phyloP scores from a whole-genome alignment of 2,113 vertebrate species.

The Rhegmatorhina hoffmannsi region DNA sequence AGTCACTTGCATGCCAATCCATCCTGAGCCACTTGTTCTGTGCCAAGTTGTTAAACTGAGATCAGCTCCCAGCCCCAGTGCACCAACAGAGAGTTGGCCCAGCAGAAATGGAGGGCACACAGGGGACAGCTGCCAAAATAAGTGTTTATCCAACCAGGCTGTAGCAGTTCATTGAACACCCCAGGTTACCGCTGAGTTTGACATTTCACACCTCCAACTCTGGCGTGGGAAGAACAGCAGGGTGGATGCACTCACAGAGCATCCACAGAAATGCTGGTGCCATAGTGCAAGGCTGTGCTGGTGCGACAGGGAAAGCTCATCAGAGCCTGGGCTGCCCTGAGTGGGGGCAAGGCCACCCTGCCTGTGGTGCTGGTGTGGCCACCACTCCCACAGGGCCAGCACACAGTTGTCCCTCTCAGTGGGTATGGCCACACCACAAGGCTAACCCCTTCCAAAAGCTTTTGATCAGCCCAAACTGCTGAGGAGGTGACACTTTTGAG shows the following conservation, averaged over 20 bases:
- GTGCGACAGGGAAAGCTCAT: neutral
- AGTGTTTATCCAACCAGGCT: neutral
- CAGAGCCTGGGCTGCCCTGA: neutral
- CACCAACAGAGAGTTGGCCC: neutral
- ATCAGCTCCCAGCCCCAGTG: neutral
- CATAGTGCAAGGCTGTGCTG: neutral
- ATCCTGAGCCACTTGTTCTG: neutral
- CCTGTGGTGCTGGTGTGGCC: neutral
- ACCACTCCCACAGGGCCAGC: neutral
- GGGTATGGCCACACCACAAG: accelerated
- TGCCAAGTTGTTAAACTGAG: neutral
- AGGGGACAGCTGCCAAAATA: neutral
- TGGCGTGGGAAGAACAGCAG: too few relatives aligned
- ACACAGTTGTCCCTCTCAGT: neutral
- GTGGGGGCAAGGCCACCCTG: neutral
- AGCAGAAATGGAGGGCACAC: neutral
- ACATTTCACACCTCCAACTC: neutral
- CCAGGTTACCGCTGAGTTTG: too few relatives aligned
- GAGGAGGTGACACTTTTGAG: neutral
- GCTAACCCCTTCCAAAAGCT: neutral
- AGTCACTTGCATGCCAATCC: neutral
- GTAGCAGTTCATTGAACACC: neutral
- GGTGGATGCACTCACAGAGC: neutral
- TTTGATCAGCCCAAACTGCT: neutral
- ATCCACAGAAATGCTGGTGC: accelerated